phyloP scores from a whole-genome alignment of 2,797 vertebrate genomes.

The Brachyalestes nurse region DNA sequence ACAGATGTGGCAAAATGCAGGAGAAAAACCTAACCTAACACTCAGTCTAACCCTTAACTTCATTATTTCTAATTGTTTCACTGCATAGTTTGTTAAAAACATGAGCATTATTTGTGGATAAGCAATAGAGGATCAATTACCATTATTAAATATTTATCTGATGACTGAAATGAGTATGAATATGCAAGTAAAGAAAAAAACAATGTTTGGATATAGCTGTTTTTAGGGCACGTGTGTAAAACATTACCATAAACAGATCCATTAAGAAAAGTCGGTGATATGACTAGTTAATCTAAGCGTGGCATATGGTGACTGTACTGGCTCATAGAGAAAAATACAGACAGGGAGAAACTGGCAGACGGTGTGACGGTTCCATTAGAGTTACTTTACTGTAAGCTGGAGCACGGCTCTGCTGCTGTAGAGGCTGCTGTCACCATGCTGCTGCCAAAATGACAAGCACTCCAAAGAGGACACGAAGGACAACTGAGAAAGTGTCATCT shows the following conservation, averaged over 20 bases:
- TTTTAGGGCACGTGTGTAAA: background rate
- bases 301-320: conserved; percentile 46
- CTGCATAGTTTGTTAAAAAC: background rate
- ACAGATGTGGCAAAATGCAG: no score
- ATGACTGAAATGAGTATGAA: background rate
- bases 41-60: background rate
- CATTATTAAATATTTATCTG: background rate
- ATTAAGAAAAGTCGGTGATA: conserved; percentile 40
- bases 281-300: conserved; percentile 46
- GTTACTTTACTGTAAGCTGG: conserved; percentile 58
- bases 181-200: background rate
- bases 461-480: conserved; percentile 77
- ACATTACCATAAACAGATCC: background rate
- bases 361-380: conserved; percentile 58
- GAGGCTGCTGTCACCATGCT: conserved; percentile 63
- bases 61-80: background rate
- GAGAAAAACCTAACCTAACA: background rate
- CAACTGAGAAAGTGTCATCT: conserved; percentile 86
- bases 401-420: conserved; percentile 50
- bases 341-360: conserved; percentile 58
- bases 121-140: background rate
- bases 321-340: conserved; percentile 65
- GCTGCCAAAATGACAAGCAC: conserved; percentile 71
- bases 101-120: no score
- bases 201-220: conserved; percentile 12